Evolutionary conservation across 2,888 invertebrate species (phyloP), one percentile per base, ranked within the genome.

Genomic region (Amphipyra tragopoginis): DNA sequence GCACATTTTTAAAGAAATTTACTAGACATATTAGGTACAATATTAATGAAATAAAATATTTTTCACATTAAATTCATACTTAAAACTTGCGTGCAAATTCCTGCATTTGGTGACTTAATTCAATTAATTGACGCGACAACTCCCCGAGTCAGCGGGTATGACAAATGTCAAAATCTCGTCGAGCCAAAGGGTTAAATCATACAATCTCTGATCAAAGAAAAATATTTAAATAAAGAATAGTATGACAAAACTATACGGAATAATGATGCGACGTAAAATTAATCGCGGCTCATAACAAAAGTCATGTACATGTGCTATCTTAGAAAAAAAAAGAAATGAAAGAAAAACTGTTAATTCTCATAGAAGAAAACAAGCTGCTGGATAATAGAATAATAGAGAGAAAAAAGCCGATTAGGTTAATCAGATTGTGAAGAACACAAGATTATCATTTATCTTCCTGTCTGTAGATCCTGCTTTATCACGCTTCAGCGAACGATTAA

Each of bases 401-500:
- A 29, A 44, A 45, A 52, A 58, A 15, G 3, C 10, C 5, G 42
- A 50, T 34, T 53, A 33, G 6, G 14, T 56, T n/a, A 45, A 60
- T 45, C 51, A 36, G 39, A 48, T 42, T 26, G 40, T 42, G 15
- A 40, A 29, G 29, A 43, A 45, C 34, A 53, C 33, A 39, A 38
- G 44, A 49, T 44, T 38, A n/a, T 54, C 49, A 60, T 71, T 75
- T 60, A 66, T 71, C 43, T 49, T 60, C 14, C 45, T 21, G 56
- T 56, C 50, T 45, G 42, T 50, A 34, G 44, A 80, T 57, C 38
- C 15, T 53, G 58, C 54, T 62, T 58, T 61, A 67, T 65, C 62
- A 72, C 43, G 59, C 48, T 50, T 52, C 36, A 61, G 57, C 39
- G 34, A 54, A 52, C 66, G 66, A 73, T 62, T 81, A 75, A 67